Evolutionary conservation across 2,888 invertebrate genomes (phyloP).

Genomic region (Agrochola circellaris): DNA sequence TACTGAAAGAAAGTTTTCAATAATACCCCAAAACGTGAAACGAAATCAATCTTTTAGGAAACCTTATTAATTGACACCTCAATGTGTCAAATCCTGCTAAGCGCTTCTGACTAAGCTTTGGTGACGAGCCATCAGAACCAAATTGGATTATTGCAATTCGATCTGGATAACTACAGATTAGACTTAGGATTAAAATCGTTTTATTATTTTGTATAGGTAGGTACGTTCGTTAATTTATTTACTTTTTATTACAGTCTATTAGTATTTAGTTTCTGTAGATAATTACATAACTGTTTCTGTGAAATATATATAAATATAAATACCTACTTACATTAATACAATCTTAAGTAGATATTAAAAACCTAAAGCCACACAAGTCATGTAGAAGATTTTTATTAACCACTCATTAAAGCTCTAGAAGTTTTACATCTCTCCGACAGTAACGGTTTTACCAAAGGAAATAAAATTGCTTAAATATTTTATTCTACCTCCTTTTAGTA

Average conservation of each 20-base stretch:
- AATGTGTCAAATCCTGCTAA: slow-evolving; percentile 36
- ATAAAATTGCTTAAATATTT: background rate
- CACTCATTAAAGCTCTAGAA: background rate
- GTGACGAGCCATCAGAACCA: slow-evolving; percentile 14
- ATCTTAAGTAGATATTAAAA: background rate
- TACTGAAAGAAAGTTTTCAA: background rate
- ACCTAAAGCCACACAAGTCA: background rate
- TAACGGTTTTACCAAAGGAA: background rate
- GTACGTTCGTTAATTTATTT: background rate
- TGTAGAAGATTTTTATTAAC: background rate
- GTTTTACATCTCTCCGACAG: background rate
- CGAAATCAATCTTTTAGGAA: slow-evolving; percentile 9
- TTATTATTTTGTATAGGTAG: background rate
- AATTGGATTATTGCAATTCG: slow-evolving; percentile 31
- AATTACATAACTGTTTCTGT: no score
- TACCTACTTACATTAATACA: background rate
- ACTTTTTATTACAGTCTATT: background rate
- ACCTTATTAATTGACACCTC: slow-evolving; percentile 10
- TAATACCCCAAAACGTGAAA: no score
- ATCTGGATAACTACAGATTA: background rate
- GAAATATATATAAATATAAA: background rate
- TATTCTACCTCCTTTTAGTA: background rate
- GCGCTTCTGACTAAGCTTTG: slow-evolving; percentile 28
- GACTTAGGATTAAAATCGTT: background rate
- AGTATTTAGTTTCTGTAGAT: no score